phyloP scores from a whole-genome alignment of 2,797 vertebrate genomes.

The Enteromius fasciolatus region DNA sequence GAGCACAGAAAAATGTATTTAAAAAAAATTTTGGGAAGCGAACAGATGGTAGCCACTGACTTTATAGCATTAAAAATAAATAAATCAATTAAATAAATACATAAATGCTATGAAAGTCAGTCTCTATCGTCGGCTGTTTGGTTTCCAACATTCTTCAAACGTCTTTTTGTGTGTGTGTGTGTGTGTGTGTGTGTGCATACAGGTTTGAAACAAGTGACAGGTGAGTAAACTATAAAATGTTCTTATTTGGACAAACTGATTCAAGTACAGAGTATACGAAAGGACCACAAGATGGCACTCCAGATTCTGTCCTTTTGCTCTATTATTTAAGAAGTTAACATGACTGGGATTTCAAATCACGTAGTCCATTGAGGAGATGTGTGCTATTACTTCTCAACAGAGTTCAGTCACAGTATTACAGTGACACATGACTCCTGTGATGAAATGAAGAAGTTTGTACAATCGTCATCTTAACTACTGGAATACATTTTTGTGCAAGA shows the following conservation, averaged over 20 bases:
- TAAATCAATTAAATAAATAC: neutral
- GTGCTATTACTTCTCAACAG: neutral
- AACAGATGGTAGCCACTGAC: neutral
- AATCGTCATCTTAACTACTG: neutral
- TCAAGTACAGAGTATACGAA: no score
- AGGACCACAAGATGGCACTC: neutral
- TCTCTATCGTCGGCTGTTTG: neutral
- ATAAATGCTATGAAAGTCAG: neutral
- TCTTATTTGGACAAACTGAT: neutral
- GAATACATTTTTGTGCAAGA: neutral
- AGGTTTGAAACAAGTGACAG: neutral
- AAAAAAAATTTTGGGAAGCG: neutral
- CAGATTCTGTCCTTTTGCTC: neutral
- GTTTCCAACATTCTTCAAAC: neutral
- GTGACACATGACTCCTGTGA: neutral
- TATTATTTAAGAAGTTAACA: neutral
- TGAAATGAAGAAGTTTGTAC: neutral
- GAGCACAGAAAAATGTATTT: neutral
- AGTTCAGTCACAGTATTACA: neutral
- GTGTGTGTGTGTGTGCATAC: no score
- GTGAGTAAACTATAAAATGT: neutral
- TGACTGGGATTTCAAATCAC: neutral
- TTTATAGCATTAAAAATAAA: neutral
- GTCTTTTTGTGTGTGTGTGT: neutral
- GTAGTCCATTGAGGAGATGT: neutral